These are phyloP conservation scores for Sebastes diploproa DNA, from an alignment of 2,797 vertebrate species.

Conservation along the genomic window DNA sequence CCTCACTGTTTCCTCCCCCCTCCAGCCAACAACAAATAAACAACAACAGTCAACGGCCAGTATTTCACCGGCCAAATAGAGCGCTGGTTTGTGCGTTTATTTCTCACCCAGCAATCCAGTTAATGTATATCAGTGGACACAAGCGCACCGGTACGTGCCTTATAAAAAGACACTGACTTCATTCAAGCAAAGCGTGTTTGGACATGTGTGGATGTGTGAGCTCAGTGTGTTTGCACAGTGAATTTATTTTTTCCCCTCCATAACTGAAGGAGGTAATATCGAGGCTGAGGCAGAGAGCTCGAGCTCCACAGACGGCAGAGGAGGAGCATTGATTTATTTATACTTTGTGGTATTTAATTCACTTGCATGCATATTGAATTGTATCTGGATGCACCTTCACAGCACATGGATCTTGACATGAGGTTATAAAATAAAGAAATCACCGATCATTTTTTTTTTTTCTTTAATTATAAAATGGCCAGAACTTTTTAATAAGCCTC, in stretches of 20 bases:
- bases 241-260: constrained; percentile 36
- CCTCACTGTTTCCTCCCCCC: constrained; percentile 33
- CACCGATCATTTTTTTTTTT: background rate
- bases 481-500: constrained; percentile 55
- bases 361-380: constrained; percentile 27
- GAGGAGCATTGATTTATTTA: constrained; percentile 51
- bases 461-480: constrained; percentile 24
- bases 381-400: background rate
- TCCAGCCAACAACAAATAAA: constrained; percentile 49
- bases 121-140: constrained; percentile 4
- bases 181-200: constrained; percentile 32
- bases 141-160: background rate
- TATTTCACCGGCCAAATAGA: constrained; percentile 19
- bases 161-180: constrained; percentile 14
- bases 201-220: constrained; percentile 35
- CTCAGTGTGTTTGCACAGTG: constrained; percentile 32
- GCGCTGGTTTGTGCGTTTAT: constrained; percentile 14
- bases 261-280: constrained; percentile 37
- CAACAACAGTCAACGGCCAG: constrained; percentile 49
- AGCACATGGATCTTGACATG: background rate
- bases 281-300: background rate
- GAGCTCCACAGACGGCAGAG: constrained; percentile 21
- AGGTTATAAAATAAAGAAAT: constrained; percentile 12
- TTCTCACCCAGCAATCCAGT: constrained; percentile 26
- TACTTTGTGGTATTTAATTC: constrained; percentile 39